Evolutionary conservation across 1,140 invertebrate species (phyloP).

Genomic region (Mercenaria mercenaria): DNA sequence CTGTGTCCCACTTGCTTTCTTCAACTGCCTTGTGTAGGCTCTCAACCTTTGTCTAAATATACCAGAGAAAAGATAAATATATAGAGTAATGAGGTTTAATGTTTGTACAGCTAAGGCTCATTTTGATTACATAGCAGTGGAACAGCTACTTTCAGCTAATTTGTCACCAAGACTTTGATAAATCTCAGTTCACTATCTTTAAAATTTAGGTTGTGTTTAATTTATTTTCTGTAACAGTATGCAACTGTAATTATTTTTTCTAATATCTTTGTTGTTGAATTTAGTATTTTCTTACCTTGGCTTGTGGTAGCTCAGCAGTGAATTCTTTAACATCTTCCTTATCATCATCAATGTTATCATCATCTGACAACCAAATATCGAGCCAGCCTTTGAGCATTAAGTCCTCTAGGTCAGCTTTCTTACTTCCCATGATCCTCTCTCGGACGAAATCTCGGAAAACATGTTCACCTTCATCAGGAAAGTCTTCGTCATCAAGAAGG

Average conservation of each 20-base stretch:
- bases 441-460: constrained; percentile 56
- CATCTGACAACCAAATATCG: constrained; percentile 43
- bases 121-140: too few species aligned
- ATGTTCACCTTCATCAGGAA: constrained; percentile 58
- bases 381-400: constrained; percentile 72
- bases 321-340: constrained; percentile 65
- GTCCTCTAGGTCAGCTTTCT: constrained; percentile 58
- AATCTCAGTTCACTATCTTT: too few species aligned
- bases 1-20: constrained; percentile 52
- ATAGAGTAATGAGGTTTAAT: background rate
- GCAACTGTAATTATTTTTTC: too few species aligned
- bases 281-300: constrained; percentile 70
- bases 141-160: too few species aligned
- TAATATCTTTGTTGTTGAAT: too few species aligned
- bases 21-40: constrained; percentile 71
- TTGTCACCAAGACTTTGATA: too few species aligned
- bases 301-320: constrained; percentile 50
- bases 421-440: constrained; percentile 58
- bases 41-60: constrained; percentile 68
- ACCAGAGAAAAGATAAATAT: background rate
- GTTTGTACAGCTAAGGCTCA: background rate
- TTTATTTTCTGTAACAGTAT: too few species aligned
- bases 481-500: constrained; percentile 52
- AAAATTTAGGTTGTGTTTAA: too few species aligned
- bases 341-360: constrained; percentile 35